Evolutionary conservation across 2,888 invertebrate species (phyloP).

Genomic region (Pemphredon lugubris): DNA sequence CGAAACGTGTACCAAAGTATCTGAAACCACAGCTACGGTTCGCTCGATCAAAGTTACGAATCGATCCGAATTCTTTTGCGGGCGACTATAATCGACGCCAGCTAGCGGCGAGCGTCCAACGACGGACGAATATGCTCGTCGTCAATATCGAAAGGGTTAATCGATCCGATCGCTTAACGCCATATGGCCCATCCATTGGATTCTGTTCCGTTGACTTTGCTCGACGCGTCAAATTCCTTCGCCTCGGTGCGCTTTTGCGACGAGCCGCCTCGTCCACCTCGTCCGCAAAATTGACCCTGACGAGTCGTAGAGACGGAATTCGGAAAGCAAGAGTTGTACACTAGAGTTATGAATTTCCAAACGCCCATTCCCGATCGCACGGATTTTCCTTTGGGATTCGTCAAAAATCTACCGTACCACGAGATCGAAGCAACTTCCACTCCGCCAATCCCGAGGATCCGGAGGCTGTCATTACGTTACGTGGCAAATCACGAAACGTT

Average conservation of each 20-base stretch:
- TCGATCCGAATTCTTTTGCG: no score
- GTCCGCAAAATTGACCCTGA: slow-evolving; percentile 15
- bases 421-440: background rate
- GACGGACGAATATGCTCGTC: background rate
- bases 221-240: slow-evolving; percentile 31
- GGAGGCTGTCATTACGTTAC: background rate
- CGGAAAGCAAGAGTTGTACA: background rate
- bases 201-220: slow-evolving; percentile 17
- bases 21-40: no score
- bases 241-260: slow-evolving; percentile 11
- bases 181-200: slow-evolving; percentile 26
- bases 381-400: slow-evolving; percentile 12
- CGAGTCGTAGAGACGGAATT: slow-evolving; percentile 45
- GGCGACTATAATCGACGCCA: no score
- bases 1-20: no score
- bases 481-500: background rate
- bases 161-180: background rate
- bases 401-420: background rate
- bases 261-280: slow-evolving; percentile 31
- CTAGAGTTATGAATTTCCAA: slow-evolving; percentile 41
- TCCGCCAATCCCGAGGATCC: background rate
- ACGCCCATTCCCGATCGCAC: slow-evolving; percentile 1
- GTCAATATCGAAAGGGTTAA: background rate
- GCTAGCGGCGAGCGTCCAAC: no score
- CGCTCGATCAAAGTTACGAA: no score